These are phyloP conservation scores for Emydoidea blandingii DNA, from an alignment of 2,797 vertebrate species.

Conservation along the genomic window DNA sequence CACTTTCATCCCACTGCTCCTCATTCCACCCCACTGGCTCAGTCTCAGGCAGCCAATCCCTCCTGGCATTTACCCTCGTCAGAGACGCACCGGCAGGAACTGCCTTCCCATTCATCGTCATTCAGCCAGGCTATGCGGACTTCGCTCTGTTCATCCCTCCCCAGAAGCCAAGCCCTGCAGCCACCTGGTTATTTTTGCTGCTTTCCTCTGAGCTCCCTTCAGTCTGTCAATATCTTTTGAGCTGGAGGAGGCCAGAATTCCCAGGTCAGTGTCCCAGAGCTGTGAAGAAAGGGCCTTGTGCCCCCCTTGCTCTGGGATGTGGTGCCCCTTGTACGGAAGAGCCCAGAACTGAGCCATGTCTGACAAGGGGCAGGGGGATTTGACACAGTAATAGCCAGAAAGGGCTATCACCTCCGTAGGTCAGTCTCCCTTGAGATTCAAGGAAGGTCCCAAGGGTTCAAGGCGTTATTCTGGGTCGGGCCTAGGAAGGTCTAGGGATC, in stretches of 20 bases:
- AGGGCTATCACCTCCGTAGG: background rate
- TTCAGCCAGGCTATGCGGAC: background rate
- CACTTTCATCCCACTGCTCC: background rate
- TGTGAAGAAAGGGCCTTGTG: rapidly evolving
- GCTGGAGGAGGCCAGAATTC: background rate
- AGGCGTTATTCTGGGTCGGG: background rate
- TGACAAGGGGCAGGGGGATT: background rate
- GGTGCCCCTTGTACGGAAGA: background rate
- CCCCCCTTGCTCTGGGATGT: rapidly evolving
- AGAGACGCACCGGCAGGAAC: background rate
- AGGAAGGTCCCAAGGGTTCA: background rate
- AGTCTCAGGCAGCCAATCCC: background rate
- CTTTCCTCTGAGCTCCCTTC: background rate
- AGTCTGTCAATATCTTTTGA: rapidly evolving
- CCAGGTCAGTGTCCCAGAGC: background rate
- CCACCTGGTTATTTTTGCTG: background rate
- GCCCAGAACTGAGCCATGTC: rapidly evolving
- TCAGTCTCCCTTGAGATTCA: background rate
- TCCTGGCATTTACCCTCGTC: background rate
- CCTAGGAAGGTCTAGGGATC: background rate
- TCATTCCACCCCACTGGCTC: background rate
- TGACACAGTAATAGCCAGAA: rapidly evolving
- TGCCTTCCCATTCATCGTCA: background rate
- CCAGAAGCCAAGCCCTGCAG: background rate
- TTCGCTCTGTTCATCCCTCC: background rate